Base-by-base conservation (phyloP, 2,888 invertebrate species). In the Strigamia maritima region DNA sequence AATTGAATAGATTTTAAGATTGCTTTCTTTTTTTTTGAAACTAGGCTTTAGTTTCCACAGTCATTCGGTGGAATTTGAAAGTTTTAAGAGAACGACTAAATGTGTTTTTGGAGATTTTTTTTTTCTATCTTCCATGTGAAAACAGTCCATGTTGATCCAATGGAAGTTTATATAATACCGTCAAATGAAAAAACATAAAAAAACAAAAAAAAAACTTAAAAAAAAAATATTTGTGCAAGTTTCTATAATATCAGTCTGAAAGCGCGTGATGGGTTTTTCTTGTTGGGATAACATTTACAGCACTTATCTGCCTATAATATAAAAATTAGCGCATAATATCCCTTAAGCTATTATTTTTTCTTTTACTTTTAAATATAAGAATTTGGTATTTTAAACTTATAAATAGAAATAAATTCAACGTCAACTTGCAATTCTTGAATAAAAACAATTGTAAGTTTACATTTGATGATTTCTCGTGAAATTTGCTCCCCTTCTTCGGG, bases 111-210 rank as follows among this genome's bases (percentile, higher is more conserved):
- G 22, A 60, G 60, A 60, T 60, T 60, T 60, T 60, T 60, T 40
- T 60, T 60, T 60, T 60, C 60, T 60, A 60, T 60, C 60, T 60
- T 60, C 60, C 60, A 40, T 19, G 22, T 19, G 60, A 60, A 19
- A 60, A 60, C 19, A 19, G 22, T 22, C 22, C 22, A 22, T 60
- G 19, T 60, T 60, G 16, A 60, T 60, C 60, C 22, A 19, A 60
- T 60, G 60, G 60, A 60, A 60, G 60, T 60, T 60, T 60, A 60
- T 60, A 60, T 60, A 60, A 60, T 60, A 60, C 60, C 60, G 60
- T 60, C 60, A 60, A 60, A 60, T 60, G 60, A 60, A 60, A 60
- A 60, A 19, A 19, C 12, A 60, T 16, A 40, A 40, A 10, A 40
- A 40, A 40, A 40, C 40, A 40, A 22, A 60, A 60, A 60, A 60